Percentiles rank a stretch among this genome's conserved stretches.
phyloP scores from a whole-genome alignment of 2,113 vertebrate species.

The Corythaeola cristata region DNA sequence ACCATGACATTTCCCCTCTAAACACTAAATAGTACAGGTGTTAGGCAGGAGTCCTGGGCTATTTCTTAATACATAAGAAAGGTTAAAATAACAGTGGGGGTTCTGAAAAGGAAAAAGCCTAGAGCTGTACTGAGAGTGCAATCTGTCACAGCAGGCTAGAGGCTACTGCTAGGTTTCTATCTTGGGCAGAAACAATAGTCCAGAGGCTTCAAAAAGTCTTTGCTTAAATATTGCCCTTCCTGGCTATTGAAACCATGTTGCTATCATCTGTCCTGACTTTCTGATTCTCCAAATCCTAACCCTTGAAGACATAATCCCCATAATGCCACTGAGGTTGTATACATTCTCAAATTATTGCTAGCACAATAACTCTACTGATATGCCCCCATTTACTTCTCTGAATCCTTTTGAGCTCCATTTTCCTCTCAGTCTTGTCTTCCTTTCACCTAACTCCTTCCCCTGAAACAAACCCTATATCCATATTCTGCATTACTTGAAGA shows the following conservation, averaged over 20 bases:
- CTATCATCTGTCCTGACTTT: not conserved
- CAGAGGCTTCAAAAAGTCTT: not conserved
- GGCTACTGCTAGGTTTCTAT: not conserved
- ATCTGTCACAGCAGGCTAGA: not conserved
- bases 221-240: not conserved
- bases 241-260: not conserved
- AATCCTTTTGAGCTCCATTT: not conserved
- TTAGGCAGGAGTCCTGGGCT: not conserved
- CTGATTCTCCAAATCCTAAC: not conserved
- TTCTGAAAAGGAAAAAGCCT: not conserved
- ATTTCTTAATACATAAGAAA: not conserved
- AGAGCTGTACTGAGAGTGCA: not conserved
- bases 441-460: not conserved
- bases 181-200: not conserved
- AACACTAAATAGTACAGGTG: not conserved
- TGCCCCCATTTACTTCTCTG: rapidly evolving
- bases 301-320: not conserved
- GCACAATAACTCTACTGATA: not conserved
- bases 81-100: not conserved
- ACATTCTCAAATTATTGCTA: not conserved
- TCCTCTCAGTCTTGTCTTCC: not conserved
- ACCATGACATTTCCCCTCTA: not conserved
- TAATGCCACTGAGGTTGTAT: not conserved
- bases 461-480: not conserved
- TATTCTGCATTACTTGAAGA: not conserved